Percentiles rank a stretch among this genome's conserved stretches.
Evolutionary conservation across 2,113 vertebrate genomes (phyloP).

Genomic region (Tetrax tetrax): DNA sequence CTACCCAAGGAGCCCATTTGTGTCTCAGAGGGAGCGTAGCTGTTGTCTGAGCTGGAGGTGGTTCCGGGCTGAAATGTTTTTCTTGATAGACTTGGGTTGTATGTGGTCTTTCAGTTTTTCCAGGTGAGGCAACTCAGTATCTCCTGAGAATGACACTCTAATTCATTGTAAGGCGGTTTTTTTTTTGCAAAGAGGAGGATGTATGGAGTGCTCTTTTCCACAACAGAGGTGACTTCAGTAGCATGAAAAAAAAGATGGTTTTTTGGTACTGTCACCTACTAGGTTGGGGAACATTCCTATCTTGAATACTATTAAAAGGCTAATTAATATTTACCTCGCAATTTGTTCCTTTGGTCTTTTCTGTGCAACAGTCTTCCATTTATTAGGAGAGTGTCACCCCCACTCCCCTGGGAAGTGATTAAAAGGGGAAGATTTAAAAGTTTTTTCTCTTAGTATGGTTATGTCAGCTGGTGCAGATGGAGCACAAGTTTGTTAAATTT

Average conservation of each 20-base stretch:
- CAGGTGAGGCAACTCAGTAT: not conserved
- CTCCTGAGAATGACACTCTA: not conserved
- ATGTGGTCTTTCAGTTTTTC: not conserved
- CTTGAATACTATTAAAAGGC: not conserved
- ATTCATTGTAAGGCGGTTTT: not conserved
- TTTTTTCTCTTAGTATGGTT: not conserved
- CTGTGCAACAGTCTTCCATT: not conserved
- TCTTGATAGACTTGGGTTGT: not conserved
- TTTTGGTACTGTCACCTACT: not conserved
- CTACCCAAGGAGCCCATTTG: not conserved
- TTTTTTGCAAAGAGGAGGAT: not conserved
- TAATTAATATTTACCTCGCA: not conserved
- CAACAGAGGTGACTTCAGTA: not conserved
- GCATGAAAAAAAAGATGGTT: not conserved
- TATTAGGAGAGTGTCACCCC: not conserved
- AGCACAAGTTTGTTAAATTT: not conserved
- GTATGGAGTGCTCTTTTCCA: not conserved
- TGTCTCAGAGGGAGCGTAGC: fast-evolving
- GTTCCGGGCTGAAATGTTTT: not conserved
- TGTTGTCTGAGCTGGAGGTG: not conserved
- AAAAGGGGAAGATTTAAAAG: not conserved
- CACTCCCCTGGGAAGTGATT: not conserved
- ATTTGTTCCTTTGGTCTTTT: not conserved
- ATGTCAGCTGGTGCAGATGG: not conserved
- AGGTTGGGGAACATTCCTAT: not conserved